Evolutionary conservation across 2,888 invertebrate species (phyloP), one percentile per base, ranked within the genome.

Genomic region (Agrotis segetum): DNA sequence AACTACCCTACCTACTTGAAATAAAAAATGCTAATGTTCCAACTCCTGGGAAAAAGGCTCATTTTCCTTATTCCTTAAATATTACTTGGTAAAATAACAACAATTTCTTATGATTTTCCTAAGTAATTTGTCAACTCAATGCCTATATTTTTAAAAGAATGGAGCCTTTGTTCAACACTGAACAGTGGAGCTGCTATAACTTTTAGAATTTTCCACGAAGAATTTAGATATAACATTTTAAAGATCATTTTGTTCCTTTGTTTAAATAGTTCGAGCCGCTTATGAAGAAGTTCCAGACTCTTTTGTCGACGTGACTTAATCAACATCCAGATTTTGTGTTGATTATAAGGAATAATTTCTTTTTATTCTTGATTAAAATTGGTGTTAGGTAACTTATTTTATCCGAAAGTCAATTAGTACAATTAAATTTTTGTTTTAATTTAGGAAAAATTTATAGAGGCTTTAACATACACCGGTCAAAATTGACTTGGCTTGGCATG

Each of bases 181-280:
- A 81, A 74, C 77, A 75, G 69, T n/a, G n/a, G 69, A 76, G 64
- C 75, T 69, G 74, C 83, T 80, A 79, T 77, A 84, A 85, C 79
- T 85, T 83, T 69, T 78, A 64, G 71, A 75, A 69, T 40, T n/a
- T 65, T 70, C 4, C 4, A 11, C 14, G 24, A 72, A 75, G 49
- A 75, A 75, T 74, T 81, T 55, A 61, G 60, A 67, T 73, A 58
- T 19, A 65, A 34, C 7, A n/a, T 66, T 71, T 58, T 56, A 62
- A n/a, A 65, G 64, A 75, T 63, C 1, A 64, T 79, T 68, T 62
- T 1, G 17, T n/a, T 29, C 49, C 58, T 69, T 78, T 67, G 29
- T 55, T 50, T 40, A 69, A 79, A 69, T 71, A 55, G 47, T 56
- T 60, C 1, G 5, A 71, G 34, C 60, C 66, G 14, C 55, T 47